Evolutionary conservation across 2,888 invertebrate species (phyloP).

Genomic region (Amphipyra tragopoginis): DNA sequence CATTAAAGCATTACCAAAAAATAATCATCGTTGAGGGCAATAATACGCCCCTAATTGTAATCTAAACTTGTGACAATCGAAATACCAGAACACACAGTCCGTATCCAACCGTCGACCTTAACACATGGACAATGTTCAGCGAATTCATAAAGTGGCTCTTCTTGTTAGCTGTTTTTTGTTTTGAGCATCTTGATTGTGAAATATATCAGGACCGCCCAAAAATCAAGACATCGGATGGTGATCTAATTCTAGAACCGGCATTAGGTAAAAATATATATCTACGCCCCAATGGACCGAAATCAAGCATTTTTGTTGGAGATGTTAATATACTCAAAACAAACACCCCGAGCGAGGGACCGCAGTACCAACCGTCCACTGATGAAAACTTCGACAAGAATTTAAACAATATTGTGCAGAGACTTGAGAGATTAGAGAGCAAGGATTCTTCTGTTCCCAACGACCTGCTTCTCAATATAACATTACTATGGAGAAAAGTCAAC

Average conservation of each 20-base stretch:
- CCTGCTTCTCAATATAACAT: conserved; percentile 67
- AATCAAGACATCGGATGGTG: conserved; percentile 92
- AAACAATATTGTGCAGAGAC: conserved; percentile 69
- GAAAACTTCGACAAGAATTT: conserved; percentile 60
- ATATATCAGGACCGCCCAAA: conserved; percentile 91
- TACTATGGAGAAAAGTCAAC: conserved; percentile 71
- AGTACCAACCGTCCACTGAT: conserved; percentile 36
- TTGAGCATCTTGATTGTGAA: conserved; percentile 78
- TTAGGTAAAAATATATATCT: conserved; percentile 94
- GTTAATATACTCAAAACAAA: conserved; percentile 90
- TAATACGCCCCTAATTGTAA: conserved; percentile 49
- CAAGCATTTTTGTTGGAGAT: conserved; percentile 92
- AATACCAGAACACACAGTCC: conserved; percentile 40
- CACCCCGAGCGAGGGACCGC: conserved; percentile 65
- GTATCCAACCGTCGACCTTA: conserved; percentile 29
- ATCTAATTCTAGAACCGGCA: conserved; percentile 94
- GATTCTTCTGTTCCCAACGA: conserved; percentile 53
- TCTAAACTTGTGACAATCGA: not conserved
- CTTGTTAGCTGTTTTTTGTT: conserved; percentile 60
- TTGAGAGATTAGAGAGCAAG: conserved; percentile 72
- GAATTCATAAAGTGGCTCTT: conserved; percentile 63
- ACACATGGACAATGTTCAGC: conserved; percentile 72
- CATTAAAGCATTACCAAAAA: not conserved
- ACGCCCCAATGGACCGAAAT: conserved; percentile 91
- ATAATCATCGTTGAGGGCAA: conserved; percentile 41